A percentile compares a stretch with the other conserved stretches of the same genome.
phyloP scores from a whole-genome alignment of 2,888 invertebrate species.

The Pandemis corylana region DNA sequence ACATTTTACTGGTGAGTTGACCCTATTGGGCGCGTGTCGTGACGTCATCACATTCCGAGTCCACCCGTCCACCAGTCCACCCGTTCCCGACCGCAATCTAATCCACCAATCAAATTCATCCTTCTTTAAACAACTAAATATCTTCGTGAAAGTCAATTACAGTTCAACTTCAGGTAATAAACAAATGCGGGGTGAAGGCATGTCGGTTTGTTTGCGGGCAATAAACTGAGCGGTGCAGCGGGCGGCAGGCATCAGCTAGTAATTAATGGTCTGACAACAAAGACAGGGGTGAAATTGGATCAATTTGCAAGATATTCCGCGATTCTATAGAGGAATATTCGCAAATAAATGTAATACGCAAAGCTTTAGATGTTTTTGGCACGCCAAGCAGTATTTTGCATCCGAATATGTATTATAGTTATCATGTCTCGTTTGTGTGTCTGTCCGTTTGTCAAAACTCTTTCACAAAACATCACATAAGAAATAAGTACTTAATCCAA shows the following conservation, averaged over 20 bases:
- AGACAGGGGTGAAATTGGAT: conserved; percentile 78
- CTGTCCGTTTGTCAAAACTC: no score
- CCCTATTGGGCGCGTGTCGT: conserved; percentile 26
- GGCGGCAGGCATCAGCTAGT: conserved; percentile 68
- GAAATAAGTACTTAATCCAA: no score
- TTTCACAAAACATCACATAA: no score
- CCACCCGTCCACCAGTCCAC: background rate
- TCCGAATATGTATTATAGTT: no score
- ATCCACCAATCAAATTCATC: conserved; percentile 16
- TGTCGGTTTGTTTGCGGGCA: conserved; percentile 81
- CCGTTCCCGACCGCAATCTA: conserved; percentile 24
- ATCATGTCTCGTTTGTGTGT: no score
- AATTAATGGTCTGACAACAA: conserved; percentile 77
- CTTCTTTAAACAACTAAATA: conserved; percentile 52
- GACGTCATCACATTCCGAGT: conserved; percentile 35
- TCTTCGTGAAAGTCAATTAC: conserved; percentile 66
- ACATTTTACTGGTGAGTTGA: conserved; percentile 5
- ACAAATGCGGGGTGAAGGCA: conserved; percentile 72
- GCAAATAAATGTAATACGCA: conserved; percentile 47
- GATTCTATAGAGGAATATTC: conserved; percentile 60
- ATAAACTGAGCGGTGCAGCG: conserved; percentile 71
- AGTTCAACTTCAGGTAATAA: conserved; percentile 68
- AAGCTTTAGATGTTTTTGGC: no score
- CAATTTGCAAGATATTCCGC: conserved; percentile 77
- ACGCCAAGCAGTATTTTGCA: no score